These are phyloP conservation scores for Pristis pectinata DNA, from an alignment of 2,797 vertebrate genomes.

Conservation along the genomic window DNA sequence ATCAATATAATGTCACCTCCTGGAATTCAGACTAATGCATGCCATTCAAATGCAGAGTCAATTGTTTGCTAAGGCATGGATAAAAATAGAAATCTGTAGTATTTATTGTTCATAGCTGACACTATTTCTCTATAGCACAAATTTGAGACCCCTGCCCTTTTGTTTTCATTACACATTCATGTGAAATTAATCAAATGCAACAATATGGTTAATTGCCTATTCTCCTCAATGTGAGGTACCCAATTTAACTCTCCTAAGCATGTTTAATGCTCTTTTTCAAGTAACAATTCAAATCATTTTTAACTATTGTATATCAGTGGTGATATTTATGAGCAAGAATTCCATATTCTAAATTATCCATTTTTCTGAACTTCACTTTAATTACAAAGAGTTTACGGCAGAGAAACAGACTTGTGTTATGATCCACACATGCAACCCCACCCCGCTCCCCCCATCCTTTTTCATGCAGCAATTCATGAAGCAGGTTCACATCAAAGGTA, in stretches of 20 bases:
- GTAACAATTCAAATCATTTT: neutral
- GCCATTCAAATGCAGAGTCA: neutral
- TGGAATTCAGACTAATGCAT: neutral
- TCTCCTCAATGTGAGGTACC: neutral
- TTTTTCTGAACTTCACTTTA: neutral
- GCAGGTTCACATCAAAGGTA: no score
- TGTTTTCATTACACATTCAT: no score
- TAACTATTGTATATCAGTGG: neutral
- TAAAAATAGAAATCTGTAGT: neutral
- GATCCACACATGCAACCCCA: neutral
- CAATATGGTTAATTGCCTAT: neutral
- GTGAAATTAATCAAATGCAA: neutral
- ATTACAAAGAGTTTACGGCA: neutral
- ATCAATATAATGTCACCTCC: neutral
- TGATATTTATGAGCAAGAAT: neutral
- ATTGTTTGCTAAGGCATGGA: neutral
- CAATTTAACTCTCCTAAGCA: neutral
- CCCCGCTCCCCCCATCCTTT: neutral
- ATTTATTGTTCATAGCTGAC: neutral
- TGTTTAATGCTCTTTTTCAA: neutral
- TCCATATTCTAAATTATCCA: neutral
- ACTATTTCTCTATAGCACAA: neutral
- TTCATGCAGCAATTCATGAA: neutral
- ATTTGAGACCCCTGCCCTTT: neutral
- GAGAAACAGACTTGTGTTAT: no score